Evolutionary conservation across 23 tunicate genomes (phyloP).

Genomic region (Clavelina lepadiformis): DNA sequence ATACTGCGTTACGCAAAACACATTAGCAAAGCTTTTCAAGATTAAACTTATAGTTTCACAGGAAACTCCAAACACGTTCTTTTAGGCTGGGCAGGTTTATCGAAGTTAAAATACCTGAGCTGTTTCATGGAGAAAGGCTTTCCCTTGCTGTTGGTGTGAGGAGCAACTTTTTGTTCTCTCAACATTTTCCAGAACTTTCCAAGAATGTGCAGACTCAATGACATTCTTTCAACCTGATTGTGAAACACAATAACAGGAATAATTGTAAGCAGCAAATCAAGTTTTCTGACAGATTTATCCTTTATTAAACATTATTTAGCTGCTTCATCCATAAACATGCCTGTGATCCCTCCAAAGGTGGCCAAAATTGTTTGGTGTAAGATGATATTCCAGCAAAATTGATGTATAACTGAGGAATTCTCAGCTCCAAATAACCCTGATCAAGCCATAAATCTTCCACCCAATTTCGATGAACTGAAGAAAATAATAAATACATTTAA

Average conservation of each 20-base stretch:
- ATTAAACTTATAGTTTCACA: neutral
- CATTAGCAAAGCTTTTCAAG: too few relatives aligned
- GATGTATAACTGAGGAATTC: slow-evolving; percentile 26
- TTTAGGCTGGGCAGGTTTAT: too few relatives aligned
- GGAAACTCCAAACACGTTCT: neutral
- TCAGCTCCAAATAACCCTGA: slow-evolving; percentile 43
- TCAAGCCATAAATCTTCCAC: slow-evolving; percentile 53
- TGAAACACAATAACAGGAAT: too few relatives aligned
- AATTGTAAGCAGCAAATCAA: too few relatives aligned
- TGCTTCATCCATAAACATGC: too few relatives aligned
- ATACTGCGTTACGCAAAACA: too few relatives aligned
- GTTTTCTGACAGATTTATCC: too few relatives aligned
- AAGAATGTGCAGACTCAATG: slow-evolving; percentile 30
- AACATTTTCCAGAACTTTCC: slow-evolving; percentile 39
- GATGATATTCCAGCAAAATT: slow-evolving; percentile 53
- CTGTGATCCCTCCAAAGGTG: slow-evolving; percentile 39
- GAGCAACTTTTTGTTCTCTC: slow-evolving; percentile 30
- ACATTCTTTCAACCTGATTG: slow-evolving; percentile 46
- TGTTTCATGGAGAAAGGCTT: slow-evolving; percentile 52
- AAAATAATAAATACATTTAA: neutral
- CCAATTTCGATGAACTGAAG: slow-evolving; percentile 57
- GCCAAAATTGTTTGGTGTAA: slow-evolving; percentile 51
- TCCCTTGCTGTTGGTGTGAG: slow-evolving; percentile 34
- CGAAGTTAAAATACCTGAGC: slow-evolving; percentile 57
- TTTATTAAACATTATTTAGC: too few relatives aligned